These are phyloP conservation scores for Oceanites oceanicus DNA, from an alignment of 2,113 vertebrate genomes.

Conservation along the genomic window DNA sequence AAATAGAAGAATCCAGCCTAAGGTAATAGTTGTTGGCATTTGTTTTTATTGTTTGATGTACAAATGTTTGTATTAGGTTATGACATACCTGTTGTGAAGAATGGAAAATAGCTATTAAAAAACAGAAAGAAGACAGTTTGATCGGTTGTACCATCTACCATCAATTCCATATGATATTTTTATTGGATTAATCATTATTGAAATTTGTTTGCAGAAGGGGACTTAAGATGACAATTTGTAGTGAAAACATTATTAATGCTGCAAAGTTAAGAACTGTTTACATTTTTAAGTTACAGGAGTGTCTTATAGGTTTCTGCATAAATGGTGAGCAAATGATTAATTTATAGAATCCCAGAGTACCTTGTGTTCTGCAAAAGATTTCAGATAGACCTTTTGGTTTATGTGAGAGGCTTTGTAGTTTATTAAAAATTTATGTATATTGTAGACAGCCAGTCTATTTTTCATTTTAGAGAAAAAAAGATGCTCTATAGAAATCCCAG, in stretches of 20 bases:
- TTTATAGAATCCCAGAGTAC: neutral
- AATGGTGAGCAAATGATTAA: neutral
- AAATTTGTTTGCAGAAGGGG: neutral
- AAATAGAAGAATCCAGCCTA: constrained; percentile 40
- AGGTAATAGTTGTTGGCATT: constrained; percentile 23
- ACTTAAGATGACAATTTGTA: neutral
- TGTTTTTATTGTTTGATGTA: neutral
- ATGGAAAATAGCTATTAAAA: neutral
- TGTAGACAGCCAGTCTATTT: neutral
- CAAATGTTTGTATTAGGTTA: neutral
- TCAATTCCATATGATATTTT: neutral
- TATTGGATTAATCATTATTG: neutral
- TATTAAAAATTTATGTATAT: neutral
- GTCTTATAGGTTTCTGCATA: neutral
- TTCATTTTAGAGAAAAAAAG: neutral
- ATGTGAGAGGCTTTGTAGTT: neutral
- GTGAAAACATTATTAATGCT: neutral
- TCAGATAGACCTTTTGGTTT: neutral
- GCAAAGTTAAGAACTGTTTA: neutral
- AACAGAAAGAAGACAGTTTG: neutral
- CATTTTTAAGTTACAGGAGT: neutral
- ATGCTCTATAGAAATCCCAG: neutral
- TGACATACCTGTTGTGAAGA: neutral
- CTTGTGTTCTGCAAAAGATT: neutral
- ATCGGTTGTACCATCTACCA: neutral